Conservation (phyloP, 1,140 invertebrate species). For the Lucilia sericata region DNA sequence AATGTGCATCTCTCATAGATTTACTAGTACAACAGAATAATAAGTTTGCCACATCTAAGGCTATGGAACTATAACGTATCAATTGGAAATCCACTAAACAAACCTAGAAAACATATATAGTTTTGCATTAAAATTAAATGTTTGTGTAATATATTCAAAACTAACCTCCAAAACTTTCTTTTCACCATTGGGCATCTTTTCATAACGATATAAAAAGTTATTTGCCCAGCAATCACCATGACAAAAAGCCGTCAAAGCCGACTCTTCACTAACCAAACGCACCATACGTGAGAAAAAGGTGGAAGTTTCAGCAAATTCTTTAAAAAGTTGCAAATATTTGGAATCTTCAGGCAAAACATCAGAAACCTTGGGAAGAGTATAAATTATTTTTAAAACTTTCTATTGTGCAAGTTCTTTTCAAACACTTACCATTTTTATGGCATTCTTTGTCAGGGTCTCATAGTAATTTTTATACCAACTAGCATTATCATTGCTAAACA, state of each 20-base stretch:
- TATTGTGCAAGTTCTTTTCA: background rate
- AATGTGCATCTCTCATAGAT: conserved; percentile 71
- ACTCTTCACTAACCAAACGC: conserved; percentile 72
- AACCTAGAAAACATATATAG: conserved; percentile 68
- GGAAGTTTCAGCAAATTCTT: conserved; percentile 73
- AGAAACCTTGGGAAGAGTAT: conserved; percentile 56
- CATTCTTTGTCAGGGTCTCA: conserved; percentile 73
- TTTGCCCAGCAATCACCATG: conserved; percentile 85
- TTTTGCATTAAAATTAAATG: conserved; percentile 48
- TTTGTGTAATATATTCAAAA: no score
- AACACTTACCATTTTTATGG: conserved; percentile 74
- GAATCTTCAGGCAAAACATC: conserved; percentile 71
- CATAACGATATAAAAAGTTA: conserved; percentile 77
- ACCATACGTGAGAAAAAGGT: conserved; percentile 79
- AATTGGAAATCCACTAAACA: conserved; percentile 80
- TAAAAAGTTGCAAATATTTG: conserved; percentile 73
- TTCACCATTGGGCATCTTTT: conserved; percentile 69
- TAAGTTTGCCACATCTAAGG: conserved; percentile 76
- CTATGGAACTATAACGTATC: conserved; percentile 76
- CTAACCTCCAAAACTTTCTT: conserved; percentile 55
- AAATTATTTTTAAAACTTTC: background rate
- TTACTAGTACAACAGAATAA: conserved; percentile 76
- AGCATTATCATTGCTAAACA: conserved; percentile 76
- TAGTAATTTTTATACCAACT: conserved; percentile 80
- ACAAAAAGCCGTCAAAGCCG: conserved; percentile 76